Evolutionary conservation across 2,797 vertebrate genomes (phyloP).

Genomic region (Mormyrops attenuatus): DNA sequence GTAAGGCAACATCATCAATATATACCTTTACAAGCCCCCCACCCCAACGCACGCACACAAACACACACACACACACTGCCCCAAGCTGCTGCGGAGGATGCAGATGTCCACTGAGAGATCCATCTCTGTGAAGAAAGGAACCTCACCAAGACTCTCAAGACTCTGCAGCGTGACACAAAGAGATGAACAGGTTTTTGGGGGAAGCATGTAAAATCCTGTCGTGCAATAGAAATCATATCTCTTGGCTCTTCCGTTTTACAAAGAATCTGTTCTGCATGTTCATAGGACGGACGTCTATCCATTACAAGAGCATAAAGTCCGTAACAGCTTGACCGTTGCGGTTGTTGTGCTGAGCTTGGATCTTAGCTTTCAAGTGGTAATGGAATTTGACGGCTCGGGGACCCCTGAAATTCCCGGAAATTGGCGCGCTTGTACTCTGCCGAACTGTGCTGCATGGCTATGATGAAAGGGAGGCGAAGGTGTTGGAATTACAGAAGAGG

Average conservation of each 20-base stretch:
- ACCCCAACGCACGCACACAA: background rate
- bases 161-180: background rate
- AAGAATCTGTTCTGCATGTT: background rate
- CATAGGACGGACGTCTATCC: background rate
- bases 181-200: background rate
- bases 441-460: background rate
- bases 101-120: background rate
- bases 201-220: background rate
- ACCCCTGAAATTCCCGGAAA: background rate
- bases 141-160: background rate
- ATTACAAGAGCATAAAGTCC: background rate
- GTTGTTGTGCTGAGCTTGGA: background rate
- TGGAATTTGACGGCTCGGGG: constrained; percentile 9
- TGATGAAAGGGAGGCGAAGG: background rate
- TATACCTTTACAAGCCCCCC: background rate
- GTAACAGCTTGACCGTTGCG: background rate
- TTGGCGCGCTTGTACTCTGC: background rate
- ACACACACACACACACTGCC: background rate
- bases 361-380: constrained; percentile 15
- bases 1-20: background rate
- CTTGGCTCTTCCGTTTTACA: background rate
- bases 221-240: background rate
- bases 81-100: background rate
- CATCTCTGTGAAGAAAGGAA: background rate
- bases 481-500: background rate